Evolutionary conservation across 2,888 invertebrate species (phyloP).

Genomic region (Teleiodes luculella): DNA sequence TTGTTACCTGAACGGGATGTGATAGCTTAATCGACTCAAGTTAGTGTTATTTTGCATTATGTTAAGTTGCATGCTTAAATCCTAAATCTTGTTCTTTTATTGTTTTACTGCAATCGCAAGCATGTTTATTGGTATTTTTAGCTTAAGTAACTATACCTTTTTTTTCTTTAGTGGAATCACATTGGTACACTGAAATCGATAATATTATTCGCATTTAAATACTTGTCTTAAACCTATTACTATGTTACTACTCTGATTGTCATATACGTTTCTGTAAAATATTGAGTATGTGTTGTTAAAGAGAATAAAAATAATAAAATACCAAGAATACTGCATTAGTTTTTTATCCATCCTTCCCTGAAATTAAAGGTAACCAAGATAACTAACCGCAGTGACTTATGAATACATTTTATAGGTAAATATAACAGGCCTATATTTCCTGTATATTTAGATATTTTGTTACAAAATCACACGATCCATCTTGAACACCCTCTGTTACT

Average conservation of each 20-base stretch:
- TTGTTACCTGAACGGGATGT: slow-evolving; percentile 71
- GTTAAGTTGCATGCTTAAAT: slow-evolving; percentile 48
- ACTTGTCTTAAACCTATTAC: slow-evolving; percentile 68
- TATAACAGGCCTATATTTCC: too few relatives aligned
- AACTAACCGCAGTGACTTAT: too few relatives aligned
- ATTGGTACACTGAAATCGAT: slow-evolving; percentile 52
- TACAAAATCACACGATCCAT: too few relatives aligned
- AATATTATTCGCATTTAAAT: slow-evolving; percentile 71
- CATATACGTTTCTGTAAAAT: slow-evolving; percentile 79
- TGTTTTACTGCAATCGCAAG: slow-evolving; percentile 34
- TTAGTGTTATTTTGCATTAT: slow-evolving; percentile 63
- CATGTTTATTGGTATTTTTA: slow-evolving; percentile 16
- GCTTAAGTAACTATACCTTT: slow-evolving; percentile 1
- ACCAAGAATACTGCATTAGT: slow-evolving; percentile 50
- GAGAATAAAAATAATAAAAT: slow-evolving; percentile 78
- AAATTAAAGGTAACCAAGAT: too few relatives aligned
- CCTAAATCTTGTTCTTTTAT: slow-evolving; percentile 48
- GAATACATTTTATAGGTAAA: too few relatives aligned
- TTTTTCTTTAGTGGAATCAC: slow-evolving; percentile 36
- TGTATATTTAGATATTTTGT: too few relatives aligned
- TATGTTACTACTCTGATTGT: slow-evolving; percentile 77
- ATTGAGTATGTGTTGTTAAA: slow-evolving; percentile 80
- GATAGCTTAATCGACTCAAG: slow-evolving; percentile 67
- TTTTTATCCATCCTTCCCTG: slow-evolving; percentile 25
- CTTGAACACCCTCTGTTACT: too few relatives aligned